phyloP scores from a whole-genome alignment of 2,113 vertebrate species.

The Ginglymostoma cirratum region DNA sequence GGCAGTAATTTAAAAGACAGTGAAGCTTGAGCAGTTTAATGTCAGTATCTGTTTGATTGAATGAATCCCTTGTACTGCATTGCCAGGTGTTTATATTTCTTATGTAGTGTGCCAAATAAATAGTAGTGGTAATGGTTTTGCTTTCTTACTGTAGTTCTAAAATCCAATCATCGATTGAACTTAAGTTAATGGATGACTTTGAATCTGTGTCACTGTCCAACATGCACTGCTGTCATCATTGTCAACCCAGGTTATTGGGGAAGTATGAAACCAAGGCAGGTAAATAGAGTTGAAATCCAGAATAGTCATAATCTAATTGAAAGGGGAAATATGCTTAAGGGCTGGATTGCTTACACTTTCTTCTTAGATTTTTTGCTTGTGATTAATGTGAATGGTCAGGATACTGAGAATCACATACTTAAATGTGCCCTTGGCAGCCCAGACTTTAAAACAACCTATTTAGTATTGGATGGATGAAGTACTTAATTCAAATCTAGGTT shows the following conservation, averaged over 20 bases:
- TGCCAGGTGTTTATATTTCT: neutral
- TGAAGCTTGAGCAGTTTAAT: slow-evolving; percentile 13
- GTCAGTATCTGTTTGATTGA: neutral
- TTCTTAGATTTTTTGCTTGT: neutral
- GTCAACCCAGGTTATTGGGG: neutral
- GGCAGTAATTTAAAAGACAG: slow-evolving; percentile 17
- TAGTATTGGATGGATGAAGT: neutral
- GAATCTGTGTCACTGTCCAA: neutral
- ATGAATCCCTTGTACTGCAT: neutral
- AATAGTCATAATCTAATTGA: neutral
- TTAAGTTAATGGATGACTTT: neutral
- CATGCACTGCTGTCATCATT: too few relatives aligned
- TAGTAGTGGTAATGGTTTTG: neutral
- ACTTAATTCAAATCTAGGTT: neutral
- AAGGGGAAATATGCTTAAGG: neutral
- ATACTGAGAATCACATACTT: neutral
- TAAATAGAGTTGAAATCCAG: neutral
- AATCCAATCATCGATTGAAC: neutral
- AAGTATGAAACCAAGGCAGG: neutral
- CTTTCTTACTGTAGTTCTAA: neutral
- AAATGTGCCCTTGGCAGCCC: neutral
- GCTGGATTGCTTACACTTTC: neutral
- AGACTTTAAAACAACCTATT: neutral
- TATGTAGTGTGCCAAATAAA: neutral
- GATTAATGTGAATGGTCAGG: neutral